phyloP scores from a whole-genome alignment of 2,113 vertebrate species.

The Rynchops niger region DNA sequence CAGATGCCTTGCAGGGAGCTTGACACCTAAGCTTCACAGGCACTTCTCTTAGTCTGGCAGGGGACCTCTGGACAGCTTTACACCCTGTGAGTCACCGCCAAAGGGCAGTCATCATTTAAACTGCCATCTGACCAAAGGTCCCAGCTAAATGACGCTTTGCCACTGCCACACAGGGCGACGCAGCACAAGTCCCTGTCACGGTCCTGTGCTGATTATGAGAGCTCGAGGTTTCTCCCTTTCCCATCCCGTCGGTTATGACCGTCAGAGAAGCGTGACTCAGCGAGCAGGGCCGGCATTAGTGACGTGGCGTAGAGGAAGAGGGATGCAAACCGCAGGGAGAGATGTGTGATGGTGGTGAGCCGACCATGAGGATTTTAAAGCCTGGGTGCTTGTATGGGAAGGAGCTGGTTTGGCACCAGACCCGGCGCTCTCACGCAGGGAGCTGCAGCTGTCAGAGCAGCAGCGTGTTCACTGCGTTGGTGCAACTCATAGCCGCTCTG shows the following conservation, averaged over 20 bases:
- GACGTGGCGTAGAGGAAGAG: not conserved
- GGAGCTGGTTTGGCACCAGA: not conserved
- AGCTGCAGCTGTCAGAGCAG: not conserved
- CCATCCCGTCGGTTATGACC: not conserved
- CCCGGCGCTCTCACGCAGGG: fast-evolving
- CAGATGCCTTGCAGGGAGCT: not conserved
- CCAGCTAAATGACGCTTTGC: not conserved
- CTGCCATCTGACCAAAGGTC: not conserved
- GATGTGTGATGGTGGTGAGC: not conserved
- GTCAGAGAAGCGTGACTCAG: not conserved
- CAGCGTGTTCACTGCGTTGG: not conserved
- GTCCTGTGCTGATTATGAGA: not conserved
- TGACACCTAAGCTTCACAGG: not conserved
- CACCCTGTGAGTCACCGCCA: not conserved
- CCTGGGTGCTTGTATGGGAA: not conserved
- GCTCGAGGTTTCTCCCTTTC: not conserved
- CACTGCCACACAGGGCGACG: fast-evolving
- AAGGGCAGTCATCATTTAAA: not conserved
- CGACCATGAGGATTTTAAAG: not conserved
- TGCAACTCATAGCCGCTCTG: not conserved
- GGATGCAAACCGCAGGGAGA: not conserved
- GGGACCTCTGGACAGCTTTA: not conserved
- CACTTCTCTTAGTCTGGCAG: not conserved
- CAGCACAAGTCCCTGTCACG: not conserved
- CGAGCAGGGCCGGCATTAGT: fast-evolving